Conservation (phyloP, 2,888 invertebrate species). For the Zygothrica quintamaculata region DNA sequence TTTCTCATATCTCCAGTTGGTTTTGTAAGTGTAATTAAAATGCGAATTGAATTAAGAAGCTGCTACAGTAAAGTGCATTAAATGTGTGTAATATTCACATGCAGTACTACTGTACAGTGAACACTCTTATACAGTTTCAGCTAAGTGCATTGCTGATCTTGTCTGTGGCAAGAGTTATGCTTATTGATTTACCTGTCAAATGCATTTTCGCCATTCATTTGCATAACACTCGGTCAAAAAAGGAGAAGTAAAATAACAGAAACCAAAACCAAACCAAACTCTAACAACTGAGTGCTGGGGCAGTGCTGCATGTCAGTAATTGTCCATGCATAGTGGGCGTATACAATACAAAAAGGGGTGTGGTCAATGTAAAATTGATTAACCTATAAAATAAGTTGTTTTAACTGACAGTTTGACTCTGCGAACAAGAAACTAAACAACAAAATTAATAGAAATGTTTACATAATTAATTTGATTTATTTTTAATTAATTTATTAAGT, state of each 20-base stretch:
- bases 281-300: conserved; percentile 18
- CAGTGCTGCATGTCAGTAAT: conserved; percentile 32
- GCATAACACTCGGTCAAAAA: conserved; percentile 42
- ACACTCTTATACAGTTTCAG: conserved; percentile 9
- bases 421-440: conserved; percentile 30
- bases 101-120: too few species aligned
- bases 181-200: conserved; percentile 77
- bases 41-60: conserved; percentile 50
- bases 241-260: not conserved
- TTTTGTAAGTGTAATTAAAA: too few species aligned
- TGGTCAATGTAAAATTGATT: not conserved
- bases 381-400: not conserved
- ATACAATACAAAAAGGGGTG: conserved; percentile 18
- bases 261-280: not conserved
- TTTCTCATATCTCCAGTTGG: too few species aligned
- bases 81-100: conserved; percentile 6
- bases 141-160: conserved; percentile 64
- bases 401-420: too few species aligned
- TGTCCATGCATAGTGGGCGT: conserved; percentile 45
- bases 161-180: conserved; percentile 66
- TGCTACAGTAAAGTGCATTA: conserved; percentile 44
- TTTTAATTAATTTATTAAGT: too few species aligned
- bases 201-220: conserved; percentile 56
- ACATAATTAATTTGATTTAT: not conserved
- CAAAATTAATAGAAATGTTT: not conserved